Evolutionary conservation across 2,113 vertebrate species (phyloP).

Genomic region (Jacana jacana): DNA sequence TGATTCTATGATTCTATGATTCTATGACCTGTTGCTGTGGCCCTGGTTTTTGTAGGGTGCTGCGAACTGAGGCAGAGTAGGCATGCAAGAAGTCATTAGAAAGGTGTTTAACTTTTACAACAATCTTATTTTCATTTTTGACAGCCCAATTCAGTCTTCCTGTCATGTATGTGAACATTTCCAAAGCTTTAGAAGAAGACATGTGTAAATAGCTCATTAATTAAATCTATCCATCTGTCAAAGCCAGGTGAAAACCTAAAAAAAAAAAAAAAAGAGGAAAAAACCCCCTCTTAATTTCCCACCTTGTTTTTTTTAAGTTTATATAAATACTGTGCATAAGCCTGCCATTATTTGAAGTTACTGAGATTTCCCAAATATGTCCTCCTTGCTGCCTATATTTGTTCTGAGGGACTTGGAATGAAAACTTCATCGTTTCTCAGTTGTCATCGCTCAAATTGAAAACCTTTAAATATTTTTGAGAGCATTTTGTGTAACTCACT

Average conservation of each 20-base stretch:
- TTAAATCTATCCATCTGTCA: not conserved
- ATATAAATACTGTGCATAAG: not conserved
- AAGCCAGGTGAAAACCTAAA: not conserved
- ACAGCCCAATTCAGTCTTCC: not conserved
- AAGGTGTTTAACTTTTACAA: not conserved
- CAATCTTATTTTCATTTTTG: not conserved
- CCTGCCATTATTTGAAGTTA: not conserved
- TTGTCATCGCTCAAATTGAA: not conserved
- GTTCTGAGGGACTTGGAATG: not conserved
- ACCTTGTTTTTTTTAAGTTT: not conserved
- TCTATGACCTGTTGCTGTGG: not conserved
- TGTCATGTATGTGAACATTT: not conserved
- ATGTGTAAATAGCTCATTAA: not conserved
- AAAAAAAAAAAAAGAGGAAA: not conserved
- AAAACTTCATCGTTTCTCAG: not conserved
- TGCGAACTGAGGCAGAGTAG: not conserved
- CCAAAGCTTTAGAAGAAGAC: not conserved
- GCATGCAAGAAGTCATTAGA: not conserved
- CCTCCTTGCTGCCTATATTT: not conserved
- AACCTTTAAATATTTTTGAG: not conserved
- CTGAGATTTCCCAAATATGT: not conserved
- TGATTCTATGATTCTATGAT: no score
- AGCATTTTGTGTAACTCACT: not conserved
- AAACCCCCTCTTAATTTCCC: rapidly evolving
- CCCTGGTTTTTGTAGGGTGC: conserved; percentile 24